phyloP scores from a whole-genome alignment of 1,140 invertebrate species.

The Forficula auricularia region DNA sequence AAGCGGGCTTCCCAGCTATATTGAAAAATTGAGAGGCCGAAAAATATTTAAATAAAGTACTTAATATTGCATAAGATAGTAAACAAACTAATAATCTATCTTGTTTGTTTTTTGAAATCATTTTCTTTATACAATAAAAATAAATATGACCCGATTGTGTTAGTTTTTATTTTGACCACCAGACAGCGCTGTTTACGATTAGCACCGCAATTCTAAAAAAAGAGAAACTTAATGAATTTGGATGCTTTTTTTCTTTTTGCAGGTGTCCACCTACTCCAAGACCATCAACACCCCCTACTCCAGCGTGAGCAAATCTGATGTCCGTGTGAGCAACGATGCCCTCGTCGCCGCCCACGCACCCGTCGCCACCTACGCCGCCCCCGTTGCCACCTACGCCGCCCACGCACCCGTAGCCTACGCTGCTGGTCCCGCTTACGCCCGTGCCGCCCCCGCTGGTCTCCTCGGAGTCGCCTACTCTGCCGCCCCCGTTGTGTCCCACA shows the following conservation, averaged over 20 bases:
- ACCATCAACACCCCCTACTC: slow-evolving; percentile 16
- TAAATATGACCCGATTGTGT: no score
- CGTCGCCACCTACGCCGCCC: slow-evolving; percentile 10
- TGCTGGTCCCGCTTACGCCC: slow-evolving; percentile 12
- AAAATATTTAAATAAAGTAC: no score
- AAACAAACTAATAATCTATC: no score
- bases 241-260: not conserved
- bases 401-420: slow-evolving; percentile 16
- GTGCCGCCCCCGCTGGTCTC: slow-evolving; percentile 24
- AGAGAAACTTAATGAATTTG: no score
- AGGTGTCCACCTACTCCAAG: slow-evolving; percentile 13
- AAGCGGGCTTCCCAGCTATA: no score
- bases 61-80: no score
- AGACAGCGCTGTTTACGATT: no score
- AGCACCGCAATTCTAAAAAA: no score
- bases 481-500: slow-evolving; percentile 41
- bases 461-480: slow-evolving; percentile 38
- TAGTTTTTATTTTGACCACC: no score
- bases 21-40: no score
- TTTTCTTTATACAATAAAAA: no score
- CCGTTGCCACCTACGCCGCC: slow-evolving; percentile 11
- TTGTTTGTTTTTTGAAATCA: no score
- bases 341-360: slow-evolving; percentile 9
- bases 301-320: slow-evolving; percentile 15
- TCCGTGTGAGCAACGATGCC: slow-evolving; percentile 17